Percentiles rank a stretch among this genome's conserved stretches.
These are phyloP conservation scores for Palaemon carinicauda DNA, from an alignment of 1,140 invertebrate genomes.

Conservation along the genomic window DNA sequence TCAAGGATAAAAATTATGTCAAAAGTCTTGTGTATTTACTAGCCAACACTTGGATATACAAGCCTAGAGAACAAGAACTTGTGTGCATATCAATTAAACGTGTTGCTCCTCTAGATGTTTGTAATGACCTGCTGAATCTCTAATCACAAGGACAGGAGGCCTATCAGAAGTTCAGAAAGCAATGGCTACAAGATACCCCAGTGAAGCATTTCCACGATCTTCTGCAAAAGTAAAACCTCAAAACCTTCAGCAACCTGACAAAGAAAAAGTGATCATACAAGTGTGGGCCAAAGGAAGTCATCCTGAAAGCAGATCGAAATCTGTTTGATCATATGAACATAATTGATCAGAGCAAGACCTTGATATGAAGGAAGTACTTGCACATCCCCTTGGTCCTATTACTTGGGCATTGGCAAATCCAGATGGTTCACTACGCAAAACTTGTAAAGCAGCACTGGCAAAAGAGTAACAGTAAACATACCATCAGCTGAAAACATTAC, in stretches of 20 bases:
- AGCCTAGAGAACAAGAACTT: background rate
- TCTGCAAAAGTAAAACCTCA: background rate
- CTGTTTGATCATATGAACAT: background rate
- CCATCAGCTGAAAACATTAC: background rate
- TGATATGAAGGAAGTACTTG: background rate
- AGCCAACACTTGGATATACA: background rate
- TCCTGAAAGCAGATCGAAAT: background rate
- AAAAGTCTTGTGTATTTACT: background rate
- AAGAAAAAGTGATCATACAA: background rate
- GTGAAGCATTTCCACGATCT: background rate
- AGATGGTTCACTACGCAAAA: background rate
- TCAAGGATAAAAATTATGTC: too few species aligned
- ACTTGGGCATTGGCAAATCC: slow-evolving; percentile 3
- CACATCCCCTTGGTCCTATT: background rate
- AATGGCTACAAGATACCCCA: too few species aligned
- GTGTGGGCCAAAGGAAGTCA: background rate
- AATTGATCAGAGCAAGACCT: background rate
- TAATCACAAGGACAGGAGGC: background rate
- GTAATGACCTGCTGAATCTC: background rate
- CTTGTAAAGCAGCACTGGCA: background rate
- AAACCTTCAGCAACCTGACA: background rate
- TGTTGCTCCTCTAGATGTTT: too few species aligned
- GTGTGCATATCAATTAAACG: background rate
- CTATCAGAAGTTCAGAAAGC: background rate
- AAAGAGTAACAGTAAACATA: background rate